These are phyloP conservation scores for Acleris literana DNA, from an alignment of 2,888 invertebrate genomes.

Conservation along the genomic window DNA sequence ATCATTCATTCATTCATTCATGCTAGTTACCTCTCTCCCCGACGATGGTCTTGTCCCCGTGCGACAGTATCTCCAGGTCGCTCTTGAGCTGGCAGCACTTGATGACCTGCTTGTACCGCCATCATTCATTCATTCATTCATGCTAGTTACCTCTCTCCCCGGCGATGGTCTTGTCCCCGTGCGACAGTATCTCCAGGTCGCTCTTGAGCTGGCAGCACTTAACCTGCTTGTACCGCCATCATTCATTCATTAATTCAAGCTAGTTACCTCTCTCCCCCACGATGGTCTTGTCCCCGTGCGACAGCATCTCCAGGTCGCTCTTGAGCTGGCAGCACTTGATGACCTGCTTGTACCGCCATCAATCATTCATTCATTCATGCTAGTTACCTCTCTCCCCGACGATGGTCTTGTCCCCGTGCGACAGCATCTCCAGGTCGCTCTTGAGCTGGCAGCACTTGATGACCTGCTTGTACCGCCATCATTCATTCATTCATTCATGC, in stretches of 20 bases:
- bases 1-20: no score
- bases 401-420: constrained; percentile 86
- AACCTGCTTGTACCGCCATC: constrained; percentile 77
- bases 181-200: constrained; percentile 85
- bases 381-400: constrained; percentile 86
- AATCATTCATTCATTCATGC: no score
- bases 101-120: constrained; percentile 82
- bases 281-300: constrained; percentile 86
- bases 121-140: no score
- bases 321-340: constrained; percentile 84
- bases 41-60: constrained; percentile 87
- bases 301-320: constrained; percentile 85
- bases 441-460: constrained; percentile 84
- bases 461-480: constrained; percentile 80
- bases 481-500: no score
- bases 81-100: constrained; percentile 83
- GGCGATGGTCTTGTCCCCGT: constrained; percentile 87
- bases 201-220: constrained; percentile 82
- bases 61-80: constrained; percentile 85
- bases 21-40: constrained; percentile 84
- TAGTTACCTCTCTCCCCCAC: constrained; percentile 86
- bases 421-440: constrained; percentile 85
- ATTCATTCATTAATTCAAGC: no score
- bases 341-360: constrained; percentile 80
- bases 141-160: constrained; percentile 84